These are phyloP conservation scores for Alcis repandata DNA, from an alignment of 2,888 invertebrate genomes.

Conservation along the genomic window DNA sequence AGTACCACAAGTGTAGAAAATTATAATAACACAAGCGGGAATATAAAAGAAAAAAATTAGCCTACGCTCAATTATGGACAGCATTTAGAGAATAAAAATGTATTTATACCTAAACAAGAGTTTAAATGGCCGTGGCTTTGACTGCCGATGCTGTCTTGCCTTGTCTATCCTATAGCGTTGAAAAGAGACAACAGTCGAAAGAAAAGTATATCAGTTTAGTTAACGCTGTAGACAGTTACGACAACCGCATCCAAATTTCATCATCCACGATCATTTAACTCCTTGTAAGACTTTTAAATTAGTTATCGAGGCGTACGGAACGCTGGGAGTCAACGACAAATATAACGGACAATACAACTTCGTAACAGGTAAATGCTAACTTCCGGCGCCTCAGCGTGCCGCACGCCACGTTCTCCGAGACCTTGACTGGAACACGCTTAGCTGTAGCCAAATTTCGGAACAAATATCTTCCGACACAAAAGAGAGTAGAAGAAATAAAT, in stretches of 20 bases:
- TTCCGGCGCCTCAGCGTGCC: conserved; percentile 12
- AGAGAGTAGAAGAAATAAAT: no score
- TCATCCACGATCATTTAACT: not conserved
- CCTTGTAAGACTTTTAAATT: conserved; percentile 9
- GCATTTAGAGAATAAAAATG: conserved; percentile 54
- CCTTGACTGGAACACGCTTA: conserved; percentile 2
- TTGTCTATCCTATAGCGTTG: not conserved
- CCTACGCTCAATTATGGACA: conserved; percentile 72
- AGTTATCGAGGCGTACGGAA: conserved; percentile 14
- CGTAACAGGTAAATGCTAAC: conserved; percentile 34
- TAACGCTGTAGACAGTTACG: not conserved
- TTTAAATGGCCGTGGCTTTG: conserved; percentile 5
- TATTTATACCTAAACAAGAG: conserved; percentile 31
- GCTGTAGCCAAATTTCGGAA: not conserved
- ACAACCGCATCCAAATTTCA: not conserved
- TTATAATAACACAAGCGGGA: conserved; percentile 75
- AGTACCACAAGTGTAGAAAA: conserved; percentile 74
- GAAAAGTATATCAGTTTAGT: not conserved
- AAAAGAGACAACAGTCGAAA: not conserved
- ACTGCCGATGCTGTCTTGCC: not conserved
- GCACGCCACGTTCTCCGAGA: conserved; percentile 3
- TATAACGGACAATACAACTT: conserved; percentile 29
- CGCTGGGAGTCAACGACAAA: conserved; percentile 14
- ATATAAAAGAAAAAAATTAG: conserved; percentile 65
- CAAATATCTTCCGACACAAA: no score